phyloP scores from a whole-genome alignment of 2,888 invertebrate species.

The Rhogogaster chlorosoma region DNA sequence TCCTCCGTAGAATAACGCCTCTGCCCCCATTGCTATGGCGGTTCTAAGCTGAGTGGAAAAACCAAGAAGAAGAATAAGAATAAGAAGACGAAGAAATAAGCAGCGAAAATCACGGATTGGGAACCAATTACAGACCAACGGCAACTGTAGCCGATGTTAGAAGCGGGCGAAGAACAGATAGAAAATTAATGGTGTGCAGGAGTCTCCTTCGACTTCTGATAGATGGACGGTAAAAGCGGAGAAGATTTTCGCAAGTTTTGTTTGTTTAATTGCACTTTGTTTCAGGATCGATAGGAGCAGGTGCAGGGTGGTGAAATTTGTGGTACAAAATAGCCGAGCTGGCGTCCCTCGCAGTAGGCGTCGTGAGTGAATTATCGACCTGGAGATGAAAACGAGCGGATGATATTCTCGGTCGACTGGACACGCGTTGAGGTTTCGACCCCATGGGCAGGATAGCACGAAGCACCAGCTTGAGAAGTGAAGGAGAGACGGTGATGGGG shows the following conservation, averaged over 20 bases:
- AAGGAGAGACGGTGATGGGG: background rate
- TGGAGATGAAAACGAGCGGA: slow-evolving; percentile 39
- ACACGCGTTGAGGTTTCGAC: background rate
- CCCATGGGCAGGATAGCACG: background rate
- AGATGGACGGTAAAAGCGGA: background rate
- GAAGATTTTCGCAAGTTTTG: background rate
- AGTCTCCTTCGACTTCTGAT: background rate
- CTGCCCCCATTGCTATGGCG: background rate
- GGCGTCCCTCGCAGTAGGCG: background rate
- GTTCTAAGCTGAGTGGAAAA: slow-evolving; percentile 1
- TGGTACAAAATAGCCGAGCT: background rate
- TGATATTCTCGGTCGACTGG: slow-evolving; percentile 43
- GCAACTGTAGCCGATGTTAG: too few species aligned
- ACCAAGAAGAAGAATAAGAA: background rate
- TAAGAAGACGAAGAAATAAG: background rate
- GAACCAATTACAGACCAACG: slow-evolving; percentile 30
- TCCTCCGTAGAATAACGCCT: background rate
- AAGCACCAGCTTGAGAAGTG: background rate
- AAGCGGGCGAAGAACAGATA: too few species aligned
- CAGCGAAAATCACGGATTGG: background rate
- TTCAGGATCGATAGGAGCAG: background rate
- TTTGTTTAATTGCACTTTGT: background rate
- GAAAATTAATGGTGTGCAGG: background rate
- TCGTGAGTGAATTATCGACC: slow-evolving; percentile 37
- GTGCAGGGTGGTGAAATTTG: slow-evolving; percentile 6